These are phyloP conservation scores for Ectropis crepuscularia DNA, from an alignment of 2,888 invertebrate genomes.

Conservation along the genomic window DNA sequence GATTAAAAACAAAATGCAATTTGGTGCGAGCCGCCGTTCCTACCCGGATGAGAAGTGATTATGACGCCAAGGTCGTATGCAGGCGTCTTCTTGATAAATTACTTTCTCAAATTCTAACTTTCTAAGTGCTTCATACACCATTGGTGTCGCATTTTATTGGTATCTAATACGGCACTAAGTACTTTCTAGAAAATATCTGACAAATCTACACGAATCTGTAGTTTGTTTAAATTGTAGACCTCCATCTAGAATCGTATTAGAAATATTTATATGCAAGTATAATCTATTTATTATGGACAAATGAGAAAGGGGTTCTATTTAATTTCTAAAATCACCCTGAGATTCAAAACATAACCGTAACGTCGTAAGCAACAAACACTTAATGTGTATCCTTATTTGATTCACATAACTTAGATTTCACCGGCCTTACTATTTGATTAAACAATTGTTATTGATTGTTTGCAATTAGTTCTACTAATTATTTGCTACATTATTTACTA, in stretches of 20 bases:
- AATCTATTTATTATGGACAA: no score
- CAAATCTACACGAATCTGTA: neutral
- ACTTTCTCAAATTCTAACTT: neutral
- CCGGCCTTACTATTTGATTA: neutral
- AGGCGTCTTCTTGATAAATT: conserved; percentile 15
- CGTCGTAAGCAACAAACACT: no score
- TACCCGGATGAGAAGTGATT: conserved; percentile 50
- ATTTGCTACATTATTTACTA: conserved; percentile 1
- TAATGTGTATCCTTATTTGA: no score
- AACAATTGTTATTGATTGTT: neutral
- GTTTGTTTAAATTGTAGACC: neutral
- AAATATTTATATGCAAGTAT: no score
- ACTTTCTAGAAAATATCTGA: neutral
- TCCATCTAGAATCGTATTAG: neutral
- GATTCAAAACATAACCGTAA: no score
- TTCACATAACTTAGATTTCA: neutral
- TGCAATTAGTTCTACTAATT: neutral
- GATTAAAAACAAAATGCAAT: conserved; percentile 81
- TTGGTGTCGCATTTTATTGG: neutral
- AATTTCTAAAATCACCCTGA: no score
- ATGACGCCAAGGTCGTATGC: conserved; percentile 45
- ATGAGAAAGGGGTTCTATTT: no score
- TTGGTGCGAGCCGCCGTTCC: conserved; percentile 54
- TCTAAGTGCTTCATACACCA: neutral
- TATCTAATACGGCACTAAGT: neutral